phyloP scores from a whole-genome alignment of 2,797 vertebrate genomes.

The Notamacropus eugenii region DNA sequence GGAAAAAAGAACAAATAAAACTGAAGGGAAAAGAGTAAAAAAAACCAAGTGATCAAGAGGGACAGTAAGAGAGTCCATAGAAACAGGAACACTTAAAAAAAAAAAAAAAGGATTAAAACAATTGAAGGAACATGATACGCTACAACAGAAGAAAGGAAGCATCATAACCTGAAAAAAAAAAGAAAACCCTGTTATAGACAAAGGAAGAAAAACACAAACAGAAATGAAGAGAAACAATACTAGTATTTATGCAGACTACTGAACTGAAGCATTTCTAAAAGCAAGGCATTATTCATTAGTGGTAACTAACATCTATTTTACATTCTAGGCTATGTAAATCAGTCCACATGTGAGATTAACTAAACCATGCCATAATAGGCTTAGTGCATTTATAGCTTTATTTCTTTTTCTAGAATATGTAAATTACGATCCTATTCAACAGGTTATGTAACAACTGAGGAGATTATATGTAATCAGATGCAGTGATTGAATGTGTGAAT shows the following conservation, averaged over 20 bases:
- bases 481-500: not conserved
- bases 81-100: too few relatives aligned
- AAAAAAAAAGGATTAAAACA: too few relatives aligned
- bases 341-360: not conserved
- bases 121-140: too few relatives aligned
- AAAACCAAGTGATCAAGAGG: too few relatives aligned
- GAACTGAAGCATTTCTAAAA: not conserved
- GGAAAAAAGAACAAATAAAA: too few relatives aligned
- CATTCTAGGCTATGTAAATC: not conserved
- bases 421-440: not conserved
- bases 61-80: too few relatives aligned
- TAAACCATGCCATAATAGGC: not conserved
- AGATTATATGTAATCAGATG: not conserved
- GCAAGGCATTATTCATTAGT: not conserved
- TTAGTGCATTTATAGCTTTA: not conserved
- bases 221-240: not conserved
- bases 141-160: too few relatives aligned
- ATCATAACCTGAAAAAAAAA: too few relatives aligned
- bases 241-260: not conserved
- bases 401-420: not conserved
- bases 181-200: too few relatives aligned
- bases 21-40: too few relatives aligned
- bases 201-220: too few relatives aligned
- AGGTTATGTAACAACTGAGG: not conserved
- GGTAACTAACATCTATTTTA: not conserved